Evolutionary conservation across 2,113 vertebrate species (phyloP), one percentile per base, ranked within the genome.

Genomic region (Rallus limicola): DNA sequence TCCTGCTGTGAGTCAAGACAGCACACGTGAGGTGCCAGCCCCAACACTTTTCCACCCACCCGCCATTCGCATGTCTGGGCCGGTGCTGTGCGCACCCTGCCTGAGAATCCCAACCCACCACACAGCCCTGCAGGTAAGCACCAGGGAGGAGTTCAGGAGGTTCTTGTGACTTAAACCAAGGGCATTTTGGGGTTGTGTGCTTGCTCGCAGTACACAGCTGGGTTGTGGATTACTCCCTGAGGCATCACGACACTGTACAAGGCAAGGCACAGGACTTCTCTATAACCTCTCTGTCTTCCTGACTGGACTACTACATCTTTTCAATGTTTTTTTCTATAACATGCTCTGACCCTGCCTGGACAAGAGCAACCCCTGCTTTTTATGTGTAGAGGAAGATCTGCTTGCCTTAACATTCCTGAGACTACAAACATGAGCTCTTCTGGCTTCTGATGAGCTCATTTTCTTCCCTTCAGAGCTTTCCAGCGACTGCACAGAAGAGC

Each of bases 41-140:
- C 65, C 0, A 3, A 13, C 1, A 3, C 63, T 87, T 68, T 34
- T 71, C 83, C 4, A 0, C 81, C 71, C 13, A 4, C 29, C 56
- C 1, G 1, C 21, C 40, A 5, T 67, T 67, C 16, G 13, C 4
- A 1, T 29, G 70, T 20, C 1, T 2, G 55, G 38, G 53, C 64
- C 9, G 7, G 62, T 5, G 2, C 40, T 10, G 48, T 2, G 2
- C 58, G 34, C 29, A 9, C 70, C 70, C 76, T 28, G 53, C 14
- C 38, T 60, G 1, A 2, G 59, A 4, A 59, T 55, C 65, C 88
- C 4, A 5, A 36, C 2, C 52, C 4, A 1, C 21, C 0, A 0
- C 52, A 7, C 38, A 42, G 75, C 93, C 58, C 6, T 8, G n/a
- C 9, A 58, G 91, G 96, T 93, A 6, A 79, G 86, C 3, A 9